Base-by-base conservation (phyloP, 2,888 invertebrate genomes). In the Epiblema foenella region DNA sequence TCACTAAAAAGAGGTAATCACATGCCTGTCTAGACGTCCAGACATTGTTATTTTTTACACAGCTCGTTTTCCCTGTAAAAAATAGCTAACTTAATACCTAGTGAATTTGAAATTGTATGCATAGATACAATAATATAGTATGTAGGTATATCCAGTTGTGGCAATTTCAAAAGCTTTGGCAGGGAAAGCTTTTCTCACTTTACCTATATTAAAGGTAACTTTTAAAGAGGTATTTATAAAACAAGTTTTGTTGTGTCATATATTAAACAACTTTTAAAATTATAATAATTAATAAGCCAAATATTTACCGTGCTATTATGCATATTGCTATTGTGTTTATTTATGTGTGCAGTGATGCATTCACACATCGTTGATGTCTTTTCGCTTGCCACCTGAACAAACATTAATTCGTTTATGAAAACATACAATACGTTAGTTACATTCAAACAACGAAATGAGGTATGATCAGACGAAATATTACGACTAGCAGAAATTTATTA, bases 31-130 rank as follows among this genome's bases (percentile, higher is more conserved):
- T 64, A 64, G 54, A 54, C 54, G 46, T 11, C 29, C 29, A 42
- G 54, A 56, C 51, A 20, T n/a, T 63, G 63, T 39, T 59, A 29
- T 20, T 68, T 67, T 67, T 51, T 20, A 20, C 46, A 49, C 33
- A 52, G 15, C 24, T 39, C 17, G 2, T 12, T 49, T 42, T 60
- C 54, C 59, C 60, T 54, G 52, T 46, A 60, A 46, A 42, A 33
- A 52, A n/a, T n/a, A n/a, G n/a, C n/a, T n/a, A n/a, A n/a, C n/a
- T n/a, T n/a, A n/a, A 24, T 24, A 24, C 24, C 24, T 24, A 24
- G 2, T 24, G 1, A 24, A 4, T 24, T 24, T 24, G 4, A 3
- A 33, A 15, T 63, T 51, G n/a, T 17, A 46, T 63, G 51, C 33
- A 52, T 11, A 37, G 9, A 51, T 62, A 12, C 37, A 52, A 33